Evolutionary conservation across 2,888 invertebrate species (phyloP).

Genomic region (Hypena proboscidalis): DNA sequence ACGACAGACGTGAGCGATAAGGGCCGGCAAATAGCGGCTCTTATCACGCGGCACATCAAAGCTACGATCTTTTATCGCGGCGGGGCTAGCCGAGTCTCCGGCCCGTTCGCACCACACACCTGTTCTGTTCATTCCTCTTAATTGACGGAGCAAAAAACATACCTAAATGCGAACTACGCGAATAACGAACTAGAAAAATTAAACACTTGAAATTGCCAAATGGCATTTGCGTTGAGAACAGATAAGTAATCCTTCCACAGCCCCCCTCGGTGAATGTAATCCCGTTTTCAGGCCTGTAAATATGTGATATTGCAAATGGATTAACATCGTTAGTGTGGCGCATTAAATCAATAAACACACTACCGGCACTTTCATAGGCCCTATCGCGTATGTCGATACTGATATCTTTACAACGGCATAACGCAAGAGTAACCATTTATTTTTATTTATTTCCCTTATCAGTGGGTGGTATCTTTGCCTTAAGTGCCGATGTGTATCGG

Average conservation of each 20-base stretch:
- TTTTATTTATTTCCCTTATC: conserved; percentile 78
- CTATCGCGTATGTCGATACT: conserved; percentile 58
- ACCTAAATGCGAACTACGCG: conserved; percentile 1
- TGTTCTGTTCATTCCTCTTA: conserved; percentile 31
- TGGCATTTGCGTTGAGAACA: conserved; percentile 10
- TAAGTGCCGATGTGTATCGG: conserved; percentile 79
- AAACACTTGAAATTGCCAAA: not conserved
- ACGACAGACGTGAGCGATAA: conserved; percentile 57
- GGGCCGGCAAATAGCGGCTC: conserved; percentile 50
- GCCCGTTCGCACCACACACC: conserved; percentile 22
- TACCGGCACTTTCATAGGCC: conserved; percentile 59
- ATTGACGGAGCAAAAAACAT: conserved; percentile 15
- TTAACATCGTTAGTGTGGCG: conserved; percentile 45
- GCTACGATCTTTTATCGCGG: conserved; percentile 46
- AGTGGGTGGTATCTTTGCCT: conserved; percentile 61
- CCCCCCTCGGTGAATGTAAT: conserved; percentile 21
- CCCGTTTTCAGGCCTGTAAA: conserved; percentile 33
- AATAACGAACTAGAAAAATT: not conserved
- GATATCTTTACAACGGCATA: conserved; percentile 73
- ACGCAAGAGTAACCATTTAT: conserved; percentile 72
- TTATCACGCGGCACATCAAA: conserved; percentile 65
- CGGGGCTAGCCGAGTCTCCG: conserved; percentile 25
- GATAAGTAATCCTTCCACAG: conserved; percentile 18
- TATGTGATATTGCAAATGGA: conserved; percentile 51
- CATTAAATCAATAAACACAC: conserved; percentile 58